Evolutionary conservation across 2,113 vertebrate genomes (phyloP).

Genomic region (Fulica atra): DNA sequence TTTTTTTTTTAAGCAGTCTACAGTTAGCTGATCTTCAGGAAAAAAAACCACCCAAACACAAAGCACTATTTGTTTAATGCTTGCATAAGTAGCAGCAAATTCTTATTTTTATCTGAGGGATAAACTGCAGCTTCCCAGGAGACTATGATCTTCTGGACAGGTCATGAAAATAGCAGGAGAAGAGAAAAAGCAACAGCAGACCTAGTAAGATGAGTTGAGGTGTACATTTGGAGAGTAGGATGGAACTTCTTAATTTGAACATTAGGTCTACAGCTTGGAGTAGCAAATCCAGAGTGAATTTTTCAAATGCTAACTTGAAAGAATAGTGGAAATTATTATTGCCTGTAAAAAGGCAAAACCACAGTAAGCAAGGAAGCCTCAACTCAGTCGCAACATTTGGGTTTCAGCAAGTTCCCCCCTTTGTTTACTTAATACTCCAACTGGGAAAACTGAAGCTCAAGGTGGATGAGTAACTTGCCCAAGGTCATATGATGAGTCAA

Average conservation of each 20-base stretch:
- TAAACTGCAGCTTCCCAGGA: background rate
- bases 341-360: background rate
- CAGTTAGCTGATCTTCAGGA: background rate
- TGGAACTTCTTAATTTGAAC: background rate
- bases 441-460: slow-evolving; percentile 9
- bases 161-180: background rate
- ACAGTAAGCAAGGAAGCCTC: background rate
- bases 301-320: background rate
- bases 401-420: background rate
- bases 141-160: background rate
- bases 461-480: slow-evolving; percentile 46
- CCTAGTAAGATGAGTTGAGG: background rate
- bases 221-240: background rate
- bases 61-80: background rate
- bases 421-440: slow-evolving; percentile 11
- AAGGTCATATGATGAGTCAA: slow-evolving; percentile 49
- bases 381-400: background rate
- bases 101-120: background rate
- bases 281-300: background rate
- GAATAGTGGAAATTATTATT: background rate
- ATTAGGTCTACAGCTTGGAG: background rate
- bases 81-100: background rate
- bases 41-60: background rate
- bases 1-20: background rate
- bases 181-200: background rate